phyloP scores from a whole-genome alignment of 2,797 vertebrate genomes.

The Simalia tracyae region DNA sequence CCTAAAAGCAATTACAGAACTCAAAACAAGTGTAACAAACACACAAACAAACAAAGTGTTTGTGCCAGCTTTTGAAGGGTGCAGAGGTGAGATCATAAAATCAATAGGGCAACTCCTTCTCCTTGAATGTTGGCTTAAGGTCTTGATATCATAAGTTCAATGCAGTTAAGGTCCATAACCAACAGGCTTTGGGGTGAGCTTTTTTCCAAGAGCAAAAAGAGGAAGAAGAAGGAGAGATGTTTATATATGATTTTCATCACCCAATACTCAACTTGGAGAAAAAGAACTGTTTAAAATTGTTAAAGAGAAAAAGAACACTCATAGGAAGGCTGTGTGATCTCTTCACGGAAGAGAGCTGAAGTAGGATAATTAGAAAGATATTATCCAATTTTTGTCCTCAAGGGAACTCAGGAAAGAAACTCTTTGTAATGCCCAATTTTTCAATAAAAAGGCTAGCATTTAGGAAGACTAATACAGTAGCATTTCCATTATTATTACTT shows the following conservation, averaged over 20 bases:
- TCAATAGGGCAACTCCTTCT: not conserved
- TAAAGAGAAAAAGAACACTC: not conserved
- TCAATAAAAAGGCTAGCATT: not conserved
- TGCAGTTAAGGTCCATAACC: not conserved
- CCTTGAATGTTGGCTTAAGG: not conserved
- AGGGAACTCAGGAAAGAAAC: not conserved
- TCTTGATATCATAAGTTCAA: not conserved
- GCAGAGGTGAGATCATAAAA: not conserved
- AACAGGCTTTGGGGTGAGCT: not conserved
- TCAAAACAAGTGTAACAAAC: no score
- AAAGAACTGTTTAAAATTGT: not conserved
- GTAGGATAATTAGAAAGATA: not conserved
- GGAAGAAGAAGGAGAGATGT: not conserved
- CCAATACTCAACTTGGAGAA: not conserved
- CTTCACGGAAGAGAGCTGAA: not conserved
- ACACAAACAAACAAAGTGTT: not conserved
- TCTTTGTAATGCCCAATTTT: not conserved
- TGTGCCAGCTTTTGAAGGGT: not conserved
- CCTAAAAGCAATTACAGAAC: no score
- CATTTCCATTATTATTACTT: not conserved
- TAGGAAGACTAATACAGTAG: no score
- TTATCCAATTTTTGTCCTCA: not conserved
- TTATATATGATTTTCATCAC: not conserved
- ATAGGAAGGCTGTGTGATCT: not conserved
- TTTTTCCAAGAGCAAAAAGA: no score